Evolutionary conservation across 1,140 invertebrate species (phyloP), one percentile per base, ranked within the genome.

Genomic region (Bicyclus anynana): DNA sequence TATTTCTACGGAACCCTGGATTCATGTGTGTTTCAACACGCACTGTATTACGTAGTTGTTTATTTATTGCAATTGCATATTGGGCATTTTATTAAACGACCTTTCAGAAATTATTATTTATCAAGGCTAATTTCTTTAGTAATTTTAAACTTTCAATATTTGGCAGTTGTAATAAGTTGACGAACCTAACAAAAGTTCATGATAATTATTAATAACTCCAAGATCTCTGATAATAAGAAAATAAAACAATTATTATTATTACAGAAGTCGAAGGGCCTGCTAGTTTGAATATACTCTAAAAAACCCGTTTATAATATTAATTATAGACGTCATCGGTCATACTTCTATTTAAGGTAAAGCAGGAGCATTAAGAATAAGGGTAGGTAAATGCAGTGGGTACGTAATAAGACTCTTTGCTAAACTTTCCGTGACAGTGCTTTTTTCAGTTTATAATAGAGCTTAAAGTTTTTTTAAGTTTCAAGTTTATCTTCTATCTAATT

Each of bases 221-320:
- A 17, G 5, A 40, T 17, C 3, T 12, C 13, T 16, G 18, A 35
- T 40, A 44, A 52, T 14, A 23, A 14, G 50, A 61, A 21, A 59
- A 53, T 64, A 68, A 67, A 65, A 52, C 37, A 65, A 57, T 74
- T 67, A 72, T 73, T 74, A 66, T 73, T 71, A 69, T 74, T 77
- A 67, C 74, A 77, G 74, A 74, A 61, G 61, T 40, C 64, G 66
- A 61, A 37, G 65, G 61, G 37, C 37, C 37, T 16, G 37, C 9
- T 40, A 7, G 17, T 40, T 40, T 9, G 37, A 40, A 17, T 17
- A 14, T 40, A 4, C 37, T 17, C 17, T 2, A 4, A 16, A 17
- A 0, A 40, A 16, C 1, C 16, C n/a, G 37, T 40, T 40, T 40
- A 17, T 16, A 40, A 40, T 16, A 40, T 17, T 40, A 2, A 14